These are phyloP conservation scores for Apis mellifera DNA, from an alignment of 1,140 invertebrate species.

Conservation along the genomic window Amel_HAv3.1 CM009941.2:4516001-4516500, in stretches of 20 bases:
- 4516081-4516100: not conserved
- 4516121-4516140: not conserved
- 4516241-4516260: no score
- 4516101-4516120: not conserved
- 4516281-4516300: not conserved
- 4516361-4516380: not conserved
- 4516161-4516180: not conserved
- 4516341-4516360: not conserved
- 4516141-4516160: not conserved
- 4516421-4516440: not conserved
- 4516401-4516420: not conserved
- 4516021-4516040: not conserved
- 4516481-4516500: not conserved
- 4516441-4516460: not conserved
- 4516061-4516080: not conserved
- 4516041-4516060: not conserved
- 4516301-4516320: not conserved
- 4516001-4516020: not conserved
- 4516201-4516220: not conserved
- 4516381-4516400: not conserved
- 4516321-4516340: not conserved
- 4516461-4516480: no score
- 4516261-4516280: not conserved
- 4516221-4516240: not conserved
- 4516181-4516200: not conserved